Evolutionary conservation across 2,113 vertebrate genomes (phyloP).

Genomic region (Rafetus swinhoei): DNA sequence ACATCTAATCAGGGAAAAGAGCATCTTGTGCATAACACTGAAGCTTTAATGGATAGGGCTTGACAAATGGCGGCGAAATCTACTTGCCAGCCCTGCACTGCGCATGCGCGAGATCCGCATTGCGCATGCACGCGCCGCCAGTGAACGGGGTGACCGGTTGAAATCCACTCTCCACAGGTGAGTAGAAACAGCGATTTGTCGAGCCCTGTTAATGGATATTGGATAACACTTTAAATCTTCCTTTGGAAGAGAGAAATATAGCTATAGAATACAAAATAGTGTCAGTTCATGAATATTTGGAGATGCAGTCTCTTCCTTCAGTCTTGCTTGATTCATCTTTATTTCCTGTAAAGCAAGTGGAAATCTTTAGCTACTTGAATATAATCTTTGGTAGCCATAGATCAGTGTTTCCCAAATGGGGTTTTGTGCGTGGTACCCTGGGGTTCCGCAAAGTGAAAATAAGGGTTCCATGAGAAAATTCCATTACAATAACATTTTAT

Average conservation of each 20-base stretch:
- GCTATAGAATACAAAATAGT: background rate
- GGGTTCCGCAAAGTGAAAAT: too few relatives aligned
- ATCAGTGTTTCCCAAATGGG: too few relatives aligned
- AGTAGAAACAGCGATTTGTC: too few relatives aligned
- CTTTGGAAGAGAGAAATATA: background rate
- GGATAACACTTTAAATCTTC: background rate
- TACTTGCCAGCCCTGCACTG: too few relatives aligned
- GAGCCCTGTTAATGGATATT: background rate
- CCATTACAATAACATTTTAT: too few relatives aligned
- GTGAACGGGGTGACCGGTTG: too few relatives aligned
- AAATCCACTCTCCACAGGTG: too few relatives aligned
- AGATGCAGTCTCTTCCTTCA: background rate
- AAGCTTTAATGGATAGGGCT: background rate
- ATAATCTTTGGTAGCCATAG: background rate
- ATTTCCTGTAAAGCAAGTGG: background rate
- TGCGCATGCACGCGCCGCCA: too few relatives aligned
- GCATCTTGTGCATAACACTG: constrained; percentile 19
- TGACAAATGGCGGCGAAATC: too few relatives aligned
- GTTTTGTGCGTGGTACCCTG: too few relatives aligned
- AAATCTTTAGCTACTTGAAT: background rate
- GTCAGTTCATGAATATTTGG: background rate
- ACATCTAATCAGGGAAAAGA: constrained; percentile 28
- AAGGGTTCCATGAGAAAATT: too few relatives aligned
- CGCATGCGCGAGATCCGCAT: too few relatives aligned
- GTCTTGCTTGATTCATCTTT: background rate